Evolutionary conservation across 2,888 invertebrate genomes (phyloP).

Genomic region (Amiota minor): DNA sequence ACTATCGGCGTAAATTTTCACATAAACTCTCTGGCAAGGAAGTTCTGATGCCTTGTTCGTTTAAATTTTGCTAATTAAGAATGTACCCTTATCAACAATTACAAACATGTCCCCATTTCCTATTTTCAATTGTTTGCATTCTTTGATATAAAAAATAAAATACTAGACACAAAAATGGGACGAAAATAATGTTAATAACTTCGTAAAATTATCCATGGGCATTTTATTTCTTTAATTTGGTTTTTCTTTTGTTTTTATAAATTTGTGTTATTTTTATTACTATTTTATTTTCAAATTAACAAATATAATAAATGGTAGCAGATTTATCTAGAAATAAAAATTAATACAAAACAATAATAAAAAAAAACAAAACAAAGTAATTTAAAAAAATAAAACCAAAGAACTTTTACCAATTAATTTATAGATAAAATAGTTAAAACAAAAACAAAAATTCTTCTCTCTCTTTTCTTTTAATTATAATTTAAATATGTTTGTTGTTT

Average conservation of each 20-base stretch:
- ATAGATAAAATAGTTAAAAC: slow-evolving; percentile 13
- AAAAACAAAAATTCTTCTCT: slow-evolving; percentile 51
- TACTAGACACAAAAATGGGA: too few relatives aligned
- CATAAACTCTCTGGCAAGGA: too few relatives aligned
- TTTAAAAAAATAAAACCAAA: slow-evolving; percentile 1
- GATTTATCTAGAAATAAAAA: slow-evolving; percentile 2
- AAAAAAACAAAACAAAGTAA: slow-evolving; percentile 14
- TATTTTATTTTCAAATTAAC: slow-evolving; percentile 27
- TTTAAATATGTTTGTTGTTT: slow-evolving; percentile 61
- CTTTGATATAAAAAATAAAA: too few relatives aligned
- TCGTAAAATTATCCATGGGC: slow-evolving; percentile 19
- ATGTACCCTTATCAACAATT: too few relatives aligned
- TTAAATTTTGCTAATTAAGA: too few relatives aligned
- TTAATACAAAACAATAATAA: neutral
- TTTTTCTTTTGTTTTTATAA: slow-evolving; percentile 33
- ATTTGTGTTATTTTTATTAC: slow-evolving; percentile 32
- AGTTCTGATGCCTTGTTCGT: too few relatives aligned
- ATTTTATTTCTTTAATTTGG: slow-evolving; percentile 21
- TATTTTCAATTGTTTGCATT: too few relatives aligned
- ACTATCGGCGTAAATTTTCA: too few relatives aligned
- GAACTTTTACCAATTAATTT: neutral
- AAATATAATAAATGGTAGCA: slow-evolving; percentile 20
- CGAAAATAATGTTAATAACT: neutral
- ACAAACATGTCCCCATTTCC: too few relatives aligned
- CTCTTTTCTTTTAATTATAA: slow-evolving; percentile 53